Evolutionary conservation across 2,888 invertebrate species (phyloP).

Genomic region (Caenorhabditis imperialis): DNA sequence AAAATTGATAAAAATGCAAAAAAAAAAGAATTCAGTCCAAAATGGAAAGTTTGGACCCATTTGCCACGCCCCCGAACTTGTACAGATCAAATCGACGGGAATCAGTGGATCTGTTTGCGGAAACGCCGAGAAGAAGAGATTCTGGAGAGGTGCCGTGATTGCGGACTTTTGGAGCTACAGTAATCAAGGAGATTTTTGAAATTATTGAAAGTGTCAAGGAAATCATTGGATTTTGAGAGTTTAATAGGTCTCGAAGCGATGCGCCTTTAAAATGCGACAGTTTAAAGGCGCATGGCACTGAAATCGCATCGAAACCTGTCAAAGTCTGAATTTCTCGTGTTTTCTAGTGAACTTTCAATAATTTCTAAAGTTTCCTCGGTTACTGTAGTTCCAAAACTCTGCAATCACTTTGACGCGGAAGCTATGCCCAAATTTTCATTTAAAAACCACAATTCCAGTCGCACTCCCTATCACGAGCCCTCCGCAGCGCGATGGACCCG

Average conservation of each 20-base stretch:
- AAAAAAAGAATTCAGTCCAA: not conserved
- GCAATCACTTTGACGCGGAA: too few relatives aligned
- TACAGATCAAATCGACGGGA: not conserved
- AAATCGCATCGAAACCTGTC: too few relatives aligned
- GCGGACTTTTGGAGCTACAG: not conserved
- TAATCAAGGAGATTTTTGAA: not conserved
- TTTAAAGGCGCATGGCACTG: too few relatives aligned
- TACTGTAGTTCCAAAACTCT: too few relatives aligned
- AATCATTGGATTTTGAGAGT: too few relatives aligned
- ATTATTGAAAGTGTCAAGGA: too few relatives aligned
- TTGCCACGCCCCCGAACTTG: not conserved
- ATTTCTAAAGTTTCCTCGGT: too few relatives aligned
- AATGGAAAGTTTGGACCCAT: slow-evolving; percentile 10
- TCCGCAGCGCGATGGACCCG: slow-evolving; percentile 16
- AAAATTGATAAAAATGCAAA: slow-evolving; percentile 7
- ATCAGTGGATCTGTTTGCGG: slow-evolving; percentile 1
- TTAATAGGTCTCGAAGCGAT: not conserved
- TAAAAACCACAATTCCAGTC: slow-evolving; percentile 11
- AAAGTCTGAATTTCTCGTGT: too few relatives aligned
- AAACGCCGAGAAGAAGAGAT: slow-evolving; percentile 6
- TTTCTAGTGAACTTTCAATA: too few relatives aligned
- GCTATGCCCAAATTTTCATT: too few relatives aligned
- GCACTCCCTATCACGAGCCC: slow-evolving; percentile 1
- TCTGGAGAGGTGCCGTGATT: slow-evolving; percentile 11
- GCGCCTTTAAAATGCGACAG: too few relatives aligned